Evolutionary conservation across 2,113 vertebrate species (phyloP), one percentile per base, ranked within the genome.

Genomic region (Clarias macrocephalus): DNA sequence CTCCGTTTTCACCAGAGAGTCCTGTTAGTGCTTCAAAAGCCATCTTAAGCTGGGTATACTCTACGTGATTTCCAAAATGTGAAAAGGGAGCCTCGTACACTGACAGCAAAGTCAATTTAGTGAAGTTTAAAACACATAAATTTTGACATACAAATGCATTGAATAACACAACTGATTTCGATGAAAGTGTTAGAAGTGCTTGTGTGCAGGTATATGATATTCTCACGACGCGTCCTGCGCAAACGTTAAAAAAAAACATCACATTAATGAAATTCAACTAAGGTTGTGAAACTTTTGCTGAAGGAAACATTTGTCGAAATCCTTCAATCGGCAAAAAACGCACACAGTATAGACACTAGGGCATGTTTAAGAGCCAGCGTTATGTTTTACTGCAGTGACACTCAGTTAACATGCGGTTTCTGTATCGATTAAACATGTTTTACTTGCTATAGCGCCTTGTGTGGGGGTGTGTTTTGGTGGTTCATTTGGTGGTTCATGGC

Each of bases 371-470:
- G 88, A 86, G 28, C 23, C 37, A 63, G 65, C 23, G 63, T 82
- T 54, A 60, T 28, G 52, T 79, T 85, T 57, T 65, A 84, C 60
- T 82, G 75, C 81, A 73, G 76, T 80, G 82, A 86, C 60, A 70
- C 57, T 76, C 59, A 28, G 68, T 70, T 82, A 73, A 84, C 83
- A 82, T 84, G 88, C 65, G 19, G 75, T 75, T 86, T 25, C 75
- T 16, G 18, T 65, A 66, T 52, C 11, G n/a, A 42, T 56, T 4
- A 86, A 65, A 56, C 48, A 76, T 37, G 75, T 91, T 92, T 87
- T 91, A 89, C 92, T 93, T 91, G 91, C 93, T 93, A 63, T 87
- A 88, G 89, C 85, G 42, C 88, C 90, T 75, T 72, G 85, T 84
- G 57, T 77, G 79, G 85, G 86, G 88, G 59, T 83, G 81, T 85